A percentile compares a stretch with the other conserved stretches of the same genome.
These are phyloP conservation scores for Danionella dracula DNA, from an alignment of 2,797 vertebrate genomes.

Conservation along the genomic window DNA sequence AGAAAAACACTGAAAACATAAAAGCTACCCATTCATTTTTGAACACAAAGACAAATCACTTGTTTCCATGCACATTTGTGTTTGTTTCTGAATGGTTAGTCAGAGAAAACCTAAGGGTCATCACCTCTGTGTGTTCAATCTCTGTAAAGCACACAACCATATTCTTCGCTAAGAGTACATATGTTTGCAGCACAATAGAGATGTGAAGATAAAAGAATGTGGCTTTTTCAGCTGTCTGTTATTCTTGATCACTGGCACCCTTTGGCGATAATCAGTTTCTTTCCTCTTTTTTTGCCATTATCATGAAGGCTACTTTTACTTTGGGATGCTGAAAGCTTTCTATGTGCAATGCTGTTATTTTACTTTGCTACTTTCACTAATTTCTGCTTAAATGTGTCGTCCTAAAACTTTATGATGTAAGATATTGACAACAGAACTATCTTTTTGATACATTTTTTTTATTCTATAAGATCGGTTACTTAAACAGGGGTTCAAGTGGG, in stretches of 20 bases:
- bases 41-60: slow-evolving; percentile 32
- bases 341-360: slow-evolving; percentile 23
- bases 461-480: too few species aligned
- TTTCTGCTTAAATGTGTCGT: slow-evolving; percentile 11
- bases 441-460: too few species aligned
- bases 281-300: slow-evolving; percentile 25
- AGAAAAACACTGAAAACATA: slow-evolving; percentile 25
- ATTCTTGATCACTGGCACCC: slow-evolving; percentile 42
- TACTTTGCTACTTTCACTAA: slow-evolving; percentile 16
- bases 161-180: slow-evolving; percentile 7
- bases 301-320: slow-evolving; percentile 33
- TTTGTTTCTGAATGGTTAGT: neutral
- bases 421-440: too few species aligned
- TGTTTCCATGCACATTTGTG: neutral
- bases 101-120: neutral
- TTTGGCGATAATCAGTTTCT: slow-evolving; percentile 39
- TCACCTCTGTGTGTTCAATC: neutral
- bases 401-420: neutral
- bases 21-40: slow-evolving; percentile 34
- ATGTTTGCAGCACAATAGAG: slow-evolving; percentile 27
- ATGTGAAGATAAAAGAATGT: slow-evolving; percentile 23
- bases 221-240: slow-evolving; percentile 26
- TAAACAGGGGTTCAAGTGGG: too few species aligned
- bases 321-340: slow-evolving; percentile 21
- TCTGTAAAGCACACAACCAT: slow-evolving; percentile 29